Evolutionary conservation across 2,113 vertebrate genomes (phyloP).

Genomic region (Sebastes fasciatus): DNA sequence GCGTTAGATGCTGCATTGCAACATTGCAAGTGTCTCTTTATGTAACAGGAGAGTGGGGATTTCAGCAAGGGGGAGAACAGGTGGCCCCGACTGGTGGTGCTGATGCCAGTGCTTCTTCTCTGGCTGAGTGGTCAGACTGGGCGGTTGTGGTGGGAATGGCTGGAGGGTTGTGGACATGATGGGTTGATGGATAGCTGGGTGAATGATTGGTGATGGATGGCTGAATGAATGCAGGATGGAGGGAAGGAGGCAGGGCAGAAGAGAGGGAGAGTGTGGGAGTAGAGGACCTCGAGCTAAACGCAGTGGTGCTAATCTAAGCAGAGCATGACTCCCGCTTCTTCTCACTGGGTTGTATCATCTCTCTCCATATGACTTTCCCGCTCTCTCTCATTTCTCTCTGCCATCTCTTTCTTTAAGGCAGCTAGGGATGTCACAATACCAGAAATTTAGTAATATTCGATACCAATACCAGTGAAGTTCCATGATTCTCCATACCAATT

Average conservation of each 20-base stretch:
- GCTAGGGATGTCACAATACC: background rate
- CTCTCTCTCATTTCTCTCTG: slow-evolving; percentile 1
- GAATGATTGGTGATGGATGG: slow-evolving; percentile 48
- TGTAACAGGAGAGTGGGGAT: slow-evolving; percentile 66
- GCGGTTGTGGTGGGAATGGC: slow-evolving; percentile 1
- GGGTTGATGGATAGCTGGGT: slow-evolving; percentile 28
- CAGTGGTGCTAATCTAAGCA: slow-evolving; percentile 55
- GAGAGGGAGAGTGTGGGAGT: slow-evolving; percentile 58
- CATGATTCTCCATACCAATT: too few relatives aligned
- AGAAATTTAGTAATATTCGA: too few relatives aligned
- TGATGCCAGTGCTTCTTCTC: slow-evolving; percentile 34
- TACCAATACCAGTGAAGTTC: too few relatives aligned
- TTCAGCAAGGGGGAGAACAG: slow-evolving; percentile 50
- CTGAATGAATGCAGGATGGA: slow-evolving; percentile 34
- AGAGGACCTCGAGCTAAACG: slow-evolving; percentile 55
- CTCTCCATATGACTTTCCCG: slow-evolving; percentile 25
- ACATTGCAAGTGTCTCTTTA: slow-evolving; percentile 75
- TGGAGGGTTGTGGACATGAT: slow-evolving; percentile 19
- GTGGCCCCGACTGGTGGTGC: slow-evolving; percentile 39
- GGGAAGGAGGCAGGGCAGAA: slow-evolving; percentile 20
- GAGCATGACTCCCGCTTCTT: slow-evolving; percentile 51
- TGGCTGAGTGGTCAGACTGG: slow-evolving; percentile 13
- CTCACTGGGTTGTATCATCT: slow-evolving; percentile 58
- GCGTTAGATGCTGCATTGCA: slow-evolving; percentile 70
- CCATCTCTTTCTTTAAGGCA: slow-evolving; percentile 11